phyloP scores from a whole-genome alignment of 1,140 invertebrate species.

The Watersipora subatra region DNA sequence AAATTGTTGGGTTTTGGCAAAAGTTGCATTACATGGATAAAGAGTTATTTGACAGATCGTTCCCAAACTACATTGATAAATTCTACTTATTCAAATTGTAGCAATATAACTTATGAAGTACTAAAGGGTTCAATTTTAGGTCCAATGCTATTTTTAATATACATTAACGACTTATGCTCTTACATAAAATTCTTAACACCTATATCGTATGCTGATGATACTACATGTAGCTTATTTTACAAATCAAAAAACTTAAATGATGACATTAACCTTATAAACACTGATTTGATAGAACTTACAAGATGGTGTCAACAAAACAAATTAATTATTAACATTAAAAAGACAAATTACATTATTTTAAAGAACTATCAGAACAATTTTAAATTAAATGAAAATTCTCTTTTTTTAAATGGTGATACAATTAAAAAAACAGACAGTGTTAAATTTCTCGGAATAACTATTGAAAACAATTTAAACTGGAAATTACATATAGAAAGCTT shows the following conservation, averaged over 20 bases:
- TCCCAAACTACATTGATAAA: slow-evolving; percentile 4
- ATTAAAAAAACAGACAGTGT: no score
- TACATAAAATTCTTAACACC: not conserved
- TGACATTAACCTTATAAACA: not conserved
- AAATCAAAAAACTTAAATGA: not conserved
- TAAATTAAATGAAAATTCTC: no score
- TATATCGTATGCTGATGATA: not conserved
- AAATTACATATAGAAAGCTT: no score
- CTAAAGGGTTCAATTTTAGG: slow-evolving; percentile 14
- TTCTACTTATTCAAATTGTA: not conserved
- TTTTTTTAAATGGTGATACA: no score
- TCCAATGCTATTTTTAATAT: slow-evolving; percentile 13
- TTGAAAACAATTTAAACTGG: no score
- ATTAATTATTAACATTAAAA: not conserved
- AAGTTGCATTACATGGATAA: slow-evolving; percentile 1
- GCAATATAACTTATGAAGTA: slow-evolving; percentile 5
- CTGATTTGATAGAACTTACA: not conserved
- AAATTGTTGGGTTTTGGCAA: slow-evolving; percentile 4
- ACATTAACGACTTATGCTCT: slow-evolving; percentile 12
- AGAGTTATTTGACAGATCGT: slow-evolving; percentile 4
- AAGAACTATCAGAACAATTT: no score
- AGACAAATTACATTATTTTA: no score
- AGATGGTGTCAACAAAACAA: not conserved
- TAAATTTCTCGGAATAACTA: no score
- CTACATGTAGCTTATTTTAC: not conserved